Base-by-base conservation (phyloP, 2,113 vertebrate genomes). In the Forbesichthys papilliferus region DNA sequence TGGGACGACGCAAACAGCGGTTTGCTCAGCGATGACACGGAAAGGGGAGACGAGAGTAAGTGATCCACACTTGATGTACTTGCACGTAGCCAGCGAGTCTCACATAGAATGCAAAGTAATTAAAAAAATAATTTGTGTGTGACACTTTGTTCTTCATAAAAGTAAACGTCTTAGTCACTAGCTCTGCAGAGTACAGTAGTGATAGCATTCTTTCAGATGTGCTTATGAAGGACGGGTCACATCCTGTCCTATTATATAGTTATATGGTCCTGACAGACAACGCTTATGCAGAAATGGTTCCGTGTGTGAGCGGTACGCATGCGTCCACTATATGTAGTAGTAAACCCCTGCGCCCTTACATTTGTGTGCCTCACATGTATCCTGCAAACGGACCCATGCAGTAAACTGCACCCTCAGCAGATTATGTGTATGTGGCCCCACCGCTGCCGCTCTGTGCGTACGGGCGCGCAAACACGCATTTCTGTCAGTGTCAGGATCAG, bases 31-130 rank as follows among this genome's bases (percentile, higher is more conserved):
- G 91, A 88, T 13, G 91, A 92, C 0, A 69, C 74, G 4, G 93
- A 91, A 9, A 88, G 81, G 64, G 92, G 90, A 63, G 95, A 95
- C 3, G 93, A 95, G 84, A 96, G 96, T 98, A 92, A 96, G 96
- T 79, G 36, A 5, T 68, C 53, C 13, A 11, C 48, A 49, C 12
- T 52, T 10, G 5, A 16, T 11, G 53, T 61, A 14, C 27, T 11
- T 63, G 5, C 36, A 42, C 36, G 36, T 42, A 27, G 27, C 27
- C 27, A 27, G 27, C 27, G 27, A 27, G 27, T 27, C 27, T 27
- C 27, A 27, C 27, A 3, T 27, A 3, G 27, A 27, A 27, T 27
- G 27, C 27, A 27, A 27, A 27, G 27, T 27, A 2, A 27, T 27
- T 27, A 2, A 27, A 27, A 27, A 27, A 27, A 27, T 27, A 27